Evolutionary conservation across 2,113 vertebrate genomes (phyloP), one percentile per base, ranked within the genome.

Genomic region (Stigmatopora nigra): DNA sequence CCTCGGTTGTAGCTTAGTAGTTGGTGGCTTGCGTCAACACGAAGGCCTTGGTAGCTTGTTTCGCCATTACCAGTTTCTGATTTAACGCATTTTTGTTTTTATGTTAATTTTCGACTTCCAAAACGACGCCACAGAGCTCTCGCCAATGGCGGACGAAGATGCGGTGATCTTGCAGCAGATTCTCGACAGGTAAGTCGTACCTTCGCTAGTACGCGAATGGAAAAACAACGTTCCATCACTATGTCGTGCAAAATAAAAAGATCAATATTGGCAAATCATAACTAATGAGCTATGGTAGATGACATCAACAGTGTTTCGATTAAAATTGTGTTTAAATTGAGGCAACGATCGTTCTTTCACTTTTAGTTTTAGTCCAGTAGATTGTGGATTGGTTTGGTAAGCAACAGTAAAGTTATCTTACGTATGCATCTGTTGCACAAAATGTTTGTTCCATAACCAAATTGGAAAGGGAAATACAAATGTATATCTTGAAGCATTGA

Each of bases 161-260:
- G 77, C 87, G 5, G 86, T 83, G 65, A 84, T 68, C 55, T 82
- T 89, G 84, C 90, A 90, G 67, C 90, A 90, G 74, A 89, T 87
- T 78, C 61, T 88, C 75, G 91, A 92, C 87, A 90, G 91, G 91
- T 92, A 78, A 89, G 91, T 89, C 44, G 2, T 41, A 41, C 38
- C 78, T 55, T 17, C 45, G 76, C 80, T 83, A 78, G 63, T 70
- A 46, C 69, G 82, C 80, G 81, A 85, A 55, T 13, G 8, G 15
- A 0, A 44, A 63, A 44, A 63, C 19, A 63, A 70, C 64, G 59
- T 60, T 41, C 5, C 25, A 31, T 31, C 25, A 31, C 25, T 41
- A 10, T 41, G 38, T 41, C 11, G 13, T 46, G 45, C 7, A 11
- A 12, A 46, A 46, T 14, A 46, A 14, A 46, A 45, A 45, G 5